phyloP scores from a whole-genome alignment of 2,888 invertebrate species.

The Drosophila tanythrix region DNA sequence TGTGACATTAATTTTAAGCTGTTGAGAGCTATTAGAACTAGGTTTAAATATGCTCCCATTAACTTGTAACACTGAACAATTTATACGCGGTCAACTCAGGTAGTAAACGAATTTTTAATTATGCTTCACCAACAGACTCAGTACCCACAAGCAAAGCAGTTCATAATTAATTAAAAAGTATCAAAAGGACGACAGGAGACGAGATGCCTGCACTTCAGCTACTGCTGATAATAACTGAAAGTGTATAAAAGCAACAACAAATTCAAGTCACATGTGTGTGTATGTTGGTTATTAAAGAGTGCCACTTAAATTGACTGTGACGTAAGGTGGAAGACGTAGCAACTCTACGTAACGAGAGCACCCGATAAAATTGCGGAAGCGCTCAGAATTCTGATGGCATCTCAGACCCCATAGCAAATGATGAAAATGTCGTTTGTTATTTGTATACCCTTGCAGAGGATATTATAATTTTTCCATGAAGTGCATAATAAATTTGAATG shows the following conservation, averaged over 20 bases:
- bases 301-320: slow-evolving; percentile 55
- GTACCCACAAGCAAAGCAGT: slow-evolving; percentile 43
- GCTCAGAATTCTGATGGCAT: slow-evolving; percentile 71
- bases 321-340: slow-evolving; percentile 44
- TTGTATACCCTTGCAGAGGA: slow-evolving; percentile 6
- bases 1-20: not conserved
- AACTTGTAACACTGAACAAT: slow-evolving; percentile 29
- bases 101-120: slow-evolving; percentile 69
- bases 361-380: slow-evolving; percentile 80
- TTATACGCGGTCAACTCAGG: slow-evolving; percentile 52
- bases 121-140: slow-evolving; percentile 66
- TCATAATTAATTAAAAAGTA: slow-evolving; percentile 69
- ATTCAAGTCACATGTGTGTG: slow-evolving; percentile 5
- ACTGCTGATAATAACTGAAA: slow-evolving; percentile 45
- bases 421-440: slow-evolving; percentile 40
- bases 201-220: slow-evolving; percentile 13
- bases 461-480: not conserved
- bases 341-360: slow-evolving; percentile 32
- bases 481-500: not conserved
- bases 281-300: slow-evolving; percentile 53
- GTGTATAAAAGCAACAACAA: slow-evolving; percentile 9
- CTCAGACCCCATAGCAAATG: slow-evolving; percentile 36
- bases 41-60: not conserved
- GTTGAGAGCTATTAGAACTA: slow-evolving; percentile 15
- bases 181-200: slow-evolving; percentile 16